A percentile compares a stretch with the other conserved stretches of the same genome.
Evolutionary conservation across 2,888 invertebrate genomes (phyloP).

Genomic region (Cheilosia grossa): DNA sequence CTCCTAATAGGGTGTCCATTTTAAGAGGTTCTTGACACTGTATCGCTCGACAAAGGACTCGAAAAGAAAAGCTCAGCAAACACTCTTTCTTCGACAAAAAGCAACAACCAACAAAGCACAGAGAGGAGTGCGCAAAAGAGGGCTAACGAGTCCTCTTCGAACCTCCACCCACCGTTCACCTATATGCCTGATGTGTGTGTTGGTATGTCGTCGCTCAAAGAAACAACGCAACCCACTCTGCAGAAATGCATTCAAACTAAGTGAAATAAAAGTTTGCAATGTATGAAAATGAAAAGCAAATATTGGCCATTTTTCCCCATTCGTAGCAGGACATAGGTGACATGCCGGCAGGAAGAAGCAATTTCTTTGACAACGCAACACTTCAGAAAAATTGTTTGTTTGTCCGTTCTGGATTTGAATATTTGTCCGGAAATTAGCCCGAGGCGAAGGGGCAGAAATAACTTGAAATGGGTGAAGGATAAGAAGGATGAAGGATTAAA

Average conservation of each 20-base stretch:
- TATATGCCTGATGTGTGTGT: neutral
- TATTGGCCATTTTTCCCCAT: conserved; percentile 45
- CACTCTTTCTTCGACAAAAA: conserved; percentile 62
- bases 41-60: conserved; percentile 68
- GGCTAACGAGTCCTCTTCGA: conserved; percentile 63
- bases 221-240: conserved; percentile 29
- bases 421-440: conserved; percentile 67
- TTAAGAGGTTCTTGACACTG: conserved; percentile 77
- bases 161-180: conserved; percentile 21
- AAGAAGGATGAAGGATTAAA: conserved; percentile 22
- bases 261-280: conserved; percentile 72
- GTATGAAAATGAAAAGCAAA: conserved; percentile 75
- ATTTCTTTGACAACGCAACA: conserved; percentile 74
- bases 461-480: conserved; percentile 65
- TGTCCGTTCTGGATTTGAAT: conserved; percentile 72
- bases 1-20: conserved; percentile 76
- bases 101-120: conserved; percentile 1
- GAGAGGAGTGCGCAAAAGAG: conserved; percentile 47
- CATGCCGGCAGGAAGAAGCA: conserved; percentile 71
- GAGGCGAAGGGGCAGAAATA: conserved; percentile 18
- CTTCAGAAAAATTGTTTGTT: conserved; percentile 71
- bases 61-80: conserved; percentile 73
- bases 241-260: conserved; percentile 60
- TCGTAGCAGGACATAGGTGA: conserved; percentile 56
- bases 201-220: conserved; percentile 35